These are phyloP conservation scores for Porites divaricata DNA, from an alignment of 92 coral and sea anemone genomes.

Conservation along the genomic window DNA sequence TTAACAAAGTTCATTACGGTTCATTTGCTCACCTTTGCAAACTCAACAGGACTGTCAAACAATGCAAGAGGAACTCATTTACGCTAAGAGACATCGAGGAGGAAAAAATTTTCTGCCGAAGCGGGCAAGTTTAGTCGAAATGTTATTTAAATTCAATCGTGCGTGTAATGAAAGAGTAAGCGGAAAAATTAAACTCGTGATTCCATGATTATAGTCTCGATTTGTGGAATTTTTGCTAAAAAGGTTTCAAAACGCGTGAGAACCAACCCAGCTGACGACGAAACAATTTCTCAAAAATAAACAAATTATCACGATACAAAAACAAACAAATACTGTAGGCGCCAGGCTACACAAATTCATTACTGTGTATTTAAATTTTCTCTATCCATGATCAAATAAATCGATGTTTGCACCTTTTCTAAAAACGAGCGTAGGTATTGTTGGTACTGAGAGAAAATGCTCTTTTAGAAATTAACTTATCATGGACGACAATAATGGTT, in stretches of 20 bases:
- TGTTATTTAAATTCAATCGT: neutral
- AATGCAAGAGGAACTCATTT: neutral
- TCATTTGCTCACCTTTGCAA: constrained; percentile 30
- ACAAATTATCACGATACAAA: constrained; percentile 6
- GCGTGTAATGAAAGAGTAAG: neutral
- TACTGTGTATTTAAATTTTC: neutral
- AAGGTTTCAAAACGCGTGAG: constrained; percentile 12
- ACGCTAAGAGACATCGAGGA: neutral
- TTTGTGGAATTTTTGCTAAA: neutral
- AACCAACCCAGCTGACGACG: constrained; percentile 27
- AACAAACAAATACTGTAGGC: neutral
- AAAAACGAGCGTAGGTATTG: no score
- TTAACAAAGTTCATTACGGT: neutral
- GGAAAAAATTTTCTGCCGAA: neutral
- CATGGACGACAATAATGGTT: neutral
- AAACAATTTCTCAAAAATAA: constrained; percentile 1
- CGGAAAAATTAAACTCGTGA: neutral
- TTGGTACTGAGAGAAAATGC: no score
- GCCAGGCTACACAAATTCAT: constrained; percentile 18
- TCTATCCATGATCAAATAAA: neutral
- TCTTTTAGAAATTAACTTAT: neutral
- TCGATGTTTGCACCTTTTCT: neutral
- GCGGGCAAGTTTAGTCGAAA: neutral
- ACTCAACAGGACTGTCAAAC: constrained; percentile 7
- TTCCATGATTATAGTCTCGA: neutral